A percentile compares a stretch with the other conserved stretches of the same genome.
Conservation (phyloP, 2,797 vertebrate genomes). For the Malurus leucopterus region DNA sequence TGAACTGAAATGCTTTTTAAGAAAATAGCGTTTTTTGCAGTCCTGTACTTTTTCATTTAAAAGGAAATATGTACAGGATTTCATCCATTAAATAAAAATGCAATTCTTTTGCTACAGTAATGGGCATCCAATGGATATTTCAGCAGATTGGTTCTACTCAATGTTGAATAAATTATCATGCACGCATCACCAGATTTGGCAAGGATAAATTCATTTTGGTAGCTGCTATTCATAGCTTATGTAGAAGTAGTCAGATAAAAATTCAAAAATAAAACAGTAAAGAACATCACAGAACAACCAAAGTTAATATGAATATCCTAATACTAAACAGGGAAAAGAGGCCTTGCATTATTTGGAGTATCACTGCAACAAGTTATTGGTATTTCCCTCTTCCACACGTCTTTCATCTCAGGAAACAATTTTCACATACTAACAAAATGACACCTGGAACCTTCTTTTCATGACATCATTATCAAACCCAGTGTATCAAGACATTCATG, state of each 20-base stretch:
- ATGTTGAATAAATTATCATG: background rate
- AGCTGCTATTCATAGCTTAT: background rate
- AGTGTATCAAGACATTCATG: background rate
- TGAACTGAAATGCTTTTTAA: background rate
- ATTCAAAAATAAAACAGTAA: background rate
- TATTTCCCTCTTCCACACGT: background rate
- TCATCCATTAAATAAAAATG: background rate
- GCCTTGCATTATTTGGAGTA: background rate
- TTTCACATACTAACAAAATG: background rate
- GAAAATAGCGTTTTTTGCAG: background rate
- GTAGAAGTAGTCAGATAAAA: background rate
- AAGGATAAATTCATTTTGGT: background rate
- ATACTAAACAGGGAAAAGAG: background rate
- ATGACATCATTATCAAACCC: background rate
- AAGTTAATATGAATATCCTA: background rate
- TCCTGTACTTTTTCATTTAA: background rate
- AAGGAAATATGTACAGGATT: background rate
- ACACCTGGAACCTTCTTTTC: background rate
- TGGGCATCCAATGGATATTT: background rate
- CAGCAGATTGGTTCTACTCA: background rate
- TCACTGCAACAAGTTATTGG: background rate
- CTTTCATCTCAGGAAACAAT: background rate
- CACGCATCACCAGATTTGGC: background rate
- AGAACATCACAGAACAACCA: background rate
- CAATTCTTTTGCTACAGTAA: background rate